phyloP scores from a whole-genome alignment of 1,140 invertebrate species.

The Diploscapter pachys region DNA sequence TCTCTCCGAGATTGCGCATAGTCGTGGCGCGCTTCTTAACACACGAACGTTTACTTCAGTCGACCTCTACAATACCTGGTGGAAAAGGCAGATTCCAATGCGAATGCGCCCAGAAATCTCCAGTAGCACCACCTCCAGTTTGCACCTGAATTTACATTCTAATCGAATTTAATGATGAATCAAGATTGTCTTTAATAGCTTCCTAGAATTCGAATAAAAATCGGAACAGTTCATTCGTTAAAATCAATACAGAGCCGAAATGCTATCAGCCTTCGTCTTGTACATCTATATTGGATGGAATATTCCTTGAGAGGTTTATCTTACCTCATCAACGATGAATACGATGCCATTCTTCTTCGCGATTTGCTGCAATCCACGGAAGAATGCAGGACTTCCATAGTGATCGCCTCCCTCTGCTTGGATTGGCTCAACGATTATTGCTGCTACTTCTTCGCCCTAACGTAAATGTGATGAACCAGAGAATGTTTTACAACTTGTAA shows the following conservation, averaged over 20 bases:
- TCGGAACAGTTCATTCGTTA: too few species aligned
- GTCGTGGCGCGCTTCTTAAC: too few species aligned
- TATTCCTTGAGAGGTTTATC: not conserved
- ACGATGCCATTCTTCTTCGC: conserved; percentile 70
- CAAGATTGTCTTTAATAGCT: too few species aligned
- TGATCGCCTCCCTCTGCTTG: conserved; percentile 96
- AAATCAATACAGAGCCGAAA: not conserved
- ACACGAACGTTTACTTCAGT: too few species aligned
- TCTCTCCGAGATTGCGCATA: too few species aligned
- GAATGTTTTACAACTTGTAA: conserved; percentile 5
- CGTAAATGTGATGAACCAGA: too few species aligned
- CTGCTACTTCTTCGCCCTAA: conserved; percentile 70
- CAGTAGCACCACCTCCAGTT: conserved; percentile 91
- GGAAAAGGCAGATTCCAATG: conserved; percentile 79
- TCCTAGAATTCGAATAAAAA: too few species aligned
- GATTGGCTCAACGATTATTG: conserved; percentile 91
- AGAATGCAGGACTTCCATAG: conserved; percentile 86
- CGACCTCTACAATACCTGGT: conserved; percentile 54
- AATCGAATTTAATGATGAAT: too few species aligned
- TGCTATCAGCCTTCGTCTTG: too few species aligned
- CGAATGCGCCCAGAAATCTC: conserved; percentile 97
- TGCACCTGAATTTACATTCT: conserved; percentile 77
- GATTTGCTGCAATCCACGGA: conserved; percentile 78
- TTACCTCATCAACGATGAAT: conserved; percentile 57
- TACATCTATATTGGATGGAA: conserved; percentile 54